Base-by-base conservation (phyloP, 2,797 vertebrate genomes). In the Ctenochaetus hawaiiensis region DNA sequence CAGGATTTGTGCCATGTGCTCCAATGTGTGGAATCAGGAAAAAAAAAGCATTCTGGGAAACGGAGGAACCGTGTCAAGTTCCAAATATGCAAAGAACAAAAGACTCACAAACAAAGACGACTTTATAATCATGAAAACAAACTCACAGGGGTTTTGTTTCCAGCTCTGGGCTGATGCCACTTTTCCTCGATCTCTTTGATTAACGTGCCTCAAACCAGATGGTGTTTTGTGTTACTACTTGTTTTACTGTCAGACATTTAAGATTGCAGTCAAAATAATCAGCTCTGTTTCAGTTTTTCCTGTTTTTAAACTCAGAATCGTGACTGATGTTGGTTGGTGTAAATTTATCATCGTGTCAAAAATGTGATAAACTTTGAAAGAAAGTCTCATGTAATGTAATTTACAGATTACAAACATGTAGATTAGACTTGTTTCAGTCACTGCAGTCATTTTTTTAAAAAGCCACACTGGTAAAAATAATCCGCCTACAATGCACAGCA, bases 1-100 rank as follows among this genome's bases (percentile, higher is more conserved):
- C 56, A 63, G 72, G 52, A 67, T 17, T 52, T 4, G 2, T 39
- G 75, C 52, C 61, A 70, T 41, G 52, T 9, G 34, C 61, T 62
- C 45, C 49, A n/a, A 30, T 67, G 56, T 47, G 52, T 66, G 60
- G 66, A 69, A 61, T 58, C 45, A 69, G 0, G 7, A 58, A 53
- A 44, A 53, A 44, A 49, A 68, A 57, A 75, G 72, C 41, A 43
- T 67, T 59, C 13, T 13, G 20, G 16, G 3, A 34, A 62, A 23
- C 39, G 30, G 11, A n/a, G 26, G 39, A 7, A 30, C 11, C 20
- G 53, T 57, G 41, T 48, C 3, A 30, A 61, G 18, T n/a, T 77
- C 13, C 48, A 77, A 53, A 66, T 71, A 51, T 41, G 48, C 8
- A 48, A 20, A 58, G 51, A 58, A 26, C 23, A 30, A 49, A 59